Base-by-base conservation (phyloP, 2,888 invertebrate species). In the Drosophila mimica region DNA sequence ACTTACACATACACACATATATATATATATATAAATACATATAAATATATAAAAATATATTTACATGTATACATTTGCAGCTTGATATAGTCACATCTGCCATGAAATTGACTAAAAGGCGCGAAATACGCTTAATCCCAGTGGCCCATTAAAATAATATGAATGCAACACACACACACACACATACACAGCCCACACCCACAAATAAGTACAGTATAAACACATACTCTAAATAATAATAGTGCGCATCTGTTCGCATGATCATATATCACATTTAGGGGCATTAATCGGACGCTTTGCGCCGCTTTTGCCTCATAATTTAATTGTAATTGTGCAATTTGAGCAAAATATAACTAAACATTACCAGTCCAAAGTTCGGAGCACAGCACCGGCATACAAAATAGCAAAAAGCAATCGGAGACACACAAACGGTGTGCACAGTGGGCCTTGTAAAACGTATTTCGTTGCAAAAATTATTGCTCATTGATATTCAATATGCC, bases 301-400 rank as follows among this genome's bases (percentile, higher is more conserved):
- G 73, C 34, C 83, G 69, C 72, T 80, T 80, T 73, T 74, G 74
- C 57, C 79, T 72, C 75, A 80, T 80, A 77, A 76, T 79, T 85
- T 70, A 74, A 79, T 83, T 83, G 76, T 79, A 85, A 88, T 85
- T 84, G 82, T 87, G 80, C 79, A 82, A 84, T 84, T 82, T 82
- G 64, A 74, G 74, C 56, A 56, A 68, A 72, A 77, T 76, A 74
- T 72, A 76, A 70, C 70, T 40, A 59, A 79, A 63, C 63, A 79
- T 70, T 65, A 74, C 31, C 74, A 65, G 78, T 78, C 76, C 78
- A 78, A 78, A 76, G 76, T 78, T 68, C 80, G 63, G 38, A 51
- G 54, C 73, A 62, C 61, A 46, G 54, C 53, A 58, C 56, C 79
- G 75, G 67, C 77, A 64, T 70, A 61, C 63, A 54, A 66, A 77